These are phyloP conservation scores for Poecilia wingei DNA, from an alignment of 2,797 vertebrate genomes.

Conservation along the genomic window DNA sequence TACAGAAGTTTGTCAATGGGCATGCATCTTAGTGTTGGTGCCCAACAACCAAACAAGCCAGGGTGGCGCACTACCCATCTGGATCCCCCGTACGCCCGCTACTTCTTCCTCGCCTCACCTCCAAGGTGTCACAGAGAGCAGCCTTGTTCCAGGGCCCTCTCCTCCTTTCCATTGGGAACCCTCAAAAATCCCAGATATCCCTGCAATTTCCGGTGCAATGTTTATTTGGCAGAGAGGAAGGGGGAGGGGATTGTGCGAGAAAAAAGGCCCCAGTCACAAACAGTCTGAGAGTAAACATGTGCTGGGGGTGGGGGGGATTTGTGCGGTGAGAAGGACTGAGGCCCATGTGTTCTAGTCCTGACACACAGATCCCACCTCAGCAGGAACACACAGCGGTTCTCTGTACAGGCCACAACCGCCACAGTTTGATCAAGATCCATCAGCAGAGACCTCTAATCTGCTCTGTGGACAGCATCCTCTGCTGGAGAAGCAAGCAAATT, in stretches of 20 bases:
- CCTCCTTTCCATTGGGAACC: conserved; percentile 75
- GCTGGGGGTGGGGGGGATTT: conserved; percentile 54
- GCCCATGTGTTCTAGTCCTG: conserved; percentile 72
- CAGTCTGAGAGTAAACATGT: conserved; percentile 76
- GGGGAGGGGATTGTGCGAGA: conserved; percentile 24
- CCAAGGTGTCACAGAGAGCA: conserved; percentile 75
- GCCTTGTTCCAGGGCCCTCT: conserved; percentile 70
- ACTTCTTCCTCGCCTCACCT: conserved; percentile 63
- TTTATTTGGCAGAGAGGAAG: conserved; percentile 78
- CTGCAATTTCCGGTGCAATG: conserved; percentile 84
- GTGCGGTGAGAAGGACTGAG: conserved; percentile 72
- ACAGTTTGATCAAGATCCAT: conserved; percentile 50
- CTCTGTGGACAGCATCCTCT: conserved; percentile 49
- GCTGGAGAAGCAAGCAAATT: conserved; percentile 33
- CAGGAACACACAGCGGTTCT: conserved; percentile 67
- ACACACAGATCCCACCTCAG: conserved; percentile 70
- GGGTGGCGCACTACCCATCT: conserved; percentile 48
- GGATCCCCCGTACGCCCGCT: conserved; percentile 16
- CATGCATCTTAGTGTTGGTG: conserved; percentile 34
- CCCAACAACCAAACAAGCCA: conserved; percentile 51
- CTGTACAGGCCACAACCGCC: conserved; percentile 71
- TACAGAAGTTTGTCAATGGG: conserved; percentile 51
- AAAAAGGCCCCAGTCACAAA: conserved; percentile 76
- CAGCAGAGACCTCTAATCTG: neutral
- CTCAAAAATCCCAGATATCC: conserved; percentile 85